phyloP scores from a whole-genome alignment of 2,888 invertebrate genomes.

The Acrobasis consociella region DNA sequence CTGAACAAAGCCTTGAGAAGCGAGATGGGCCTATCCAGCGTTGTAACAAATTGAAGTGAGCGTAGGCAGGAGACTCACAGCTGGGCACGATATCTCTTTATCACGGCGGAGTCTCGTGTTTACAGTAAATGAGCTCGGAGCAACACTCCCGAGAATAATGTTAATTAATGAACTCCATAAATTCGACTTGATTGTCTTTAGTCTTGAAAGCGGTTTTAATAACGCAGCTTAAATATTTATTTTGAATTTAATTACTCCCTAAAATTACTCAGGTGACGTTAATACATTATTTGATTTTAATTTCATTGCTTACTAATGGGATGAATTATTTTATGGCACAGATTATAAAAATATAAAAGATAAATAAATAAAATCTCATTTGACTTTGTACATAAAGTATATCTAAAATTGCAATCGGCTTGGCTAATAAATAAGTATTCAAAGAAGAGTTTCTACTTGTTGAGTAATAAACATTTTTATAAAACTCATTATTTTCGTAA shows the following conservation, averaged over 20 bases:
- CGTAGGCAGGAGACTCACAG: slow-evolving; percentile 37
- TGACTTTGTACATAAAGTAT: too few relatives aligned
- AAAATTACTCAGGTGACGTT: neutral
- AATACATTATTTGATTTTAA: neutral
- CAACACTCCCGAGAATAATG: slow-evolving; percentile 18
- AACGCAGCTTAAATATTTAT: slow-evolving; percentile 8
- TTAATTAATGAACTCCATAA: slow-evolving; percentile 21
- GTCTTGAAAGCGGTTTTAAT: slow-evolving; percentile 10
- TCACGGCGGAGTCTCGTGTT: slow-evolving; percentile 25
- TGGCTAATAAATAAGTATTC: too few relatives aligned
- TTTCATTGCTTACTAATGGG: neutral
- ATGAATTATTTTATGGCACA: too few relatives aligned
- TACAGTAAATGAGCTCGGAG: slow-evolving; percentile 18
- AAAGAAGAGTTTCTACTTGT: too few relatives aligned
- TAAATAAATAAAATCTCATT: too few relatives aligned
- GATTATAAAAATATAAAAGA: too few relatives aligned
- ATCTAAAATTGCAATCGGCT: too few relatives aligned
- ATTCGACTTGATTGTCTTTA: slow-evolving; percentile 11
- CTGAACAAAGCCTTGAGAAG: too few relatives aligned
- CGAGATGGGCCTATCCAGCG: too few relatives aligned
- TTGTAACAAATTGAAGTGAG: neutral
- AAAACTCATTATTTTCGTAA: too few relatives aligned
- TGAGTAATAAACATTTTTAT: too few relatives aligned
- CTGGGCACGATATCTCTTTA: slow-evolving; percentile 39
- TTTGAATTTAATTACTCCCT: neutral